Evolutionary conservation across 2,888 invertebrate genomes (phyloP), one percentile per base, ranked within the genome.

Genomic region (Brachylomia viminalis): DNA sequence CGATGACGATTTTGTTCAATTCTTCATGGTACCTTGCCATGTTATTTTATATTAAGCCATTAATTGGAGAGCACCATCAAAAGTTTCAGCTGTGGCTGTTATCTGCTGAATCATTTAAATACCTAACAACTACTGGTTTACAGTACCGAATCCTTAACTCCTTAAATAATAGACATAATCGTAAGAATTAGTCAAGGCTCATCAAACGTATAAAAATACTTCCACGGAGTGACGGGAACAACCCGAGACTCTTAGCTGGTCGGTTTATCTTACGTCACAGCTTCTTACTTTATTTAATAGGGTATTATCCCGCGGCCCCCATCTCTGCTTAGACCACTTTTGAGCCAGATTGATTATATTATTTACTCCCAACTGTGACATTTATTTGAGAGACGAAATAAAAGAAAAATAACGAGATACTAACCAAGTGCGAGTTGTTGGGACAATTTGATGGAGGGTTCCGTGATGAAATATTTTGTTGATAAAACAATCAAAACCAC

Each of bases 261-360:
- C 38, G 38, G 30, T 61, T n/a, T 49, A 66, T 49, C 45, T 56
- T 49, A 77, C 65, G 72, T 75, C 83, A 65, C 83, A 85, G 75
- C 56, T 77, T 80, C 80, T 83, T 72, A 70, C 73, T 82, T 54
- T 79, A 84, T 82, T 54, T 79, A 84, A 86, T 80, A 82, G 75
- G 54, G 83, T 86, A 87, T 89, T 86, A 89, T 79, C 83, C 67
- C 64, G 47, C 68, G 64, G 52, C 59, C 66, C 38, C 61, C 49
- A 65, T 27, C 74, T 70, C 87, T 83, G 74, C 77, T 76, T 72
- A 71, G 80, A 54, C 68, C 70, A 38, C 42, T 73, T 52, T 58
- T 65, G 81, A 86, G 79, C 87, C 77, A 89, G 89, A 90, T 86
- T 84, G 84, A 90, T 90, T 86, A 79, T 86, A 82, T 87, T 88